Conservation (phyloP, 2,113 vertebrate genomes). For the Apodemus speciosus region DNA sequence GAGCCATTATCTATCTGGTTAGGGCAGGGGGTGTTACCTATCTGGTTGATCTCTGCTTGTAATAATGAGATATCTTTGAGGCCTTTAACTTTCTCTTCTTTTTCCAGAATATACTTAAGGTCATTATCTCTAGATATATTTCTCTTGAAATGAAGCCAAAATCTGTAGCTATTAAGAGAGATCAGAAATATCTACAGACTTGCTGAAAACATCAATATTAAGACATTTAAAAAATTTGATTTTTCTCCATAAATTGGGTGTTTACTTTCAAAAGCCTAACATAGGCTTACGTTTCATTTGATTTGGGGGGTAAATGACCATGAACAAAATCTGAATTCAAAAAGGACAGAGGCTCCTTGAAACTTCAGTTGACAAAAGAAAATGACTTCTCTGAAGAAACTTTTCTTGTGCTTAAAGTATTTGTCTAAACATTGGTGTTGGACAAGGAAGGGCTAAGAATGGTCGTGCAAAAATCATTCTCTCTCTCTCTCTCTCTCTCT, state of each 20-base stretch:
- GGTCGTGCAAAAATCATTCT: neutral
- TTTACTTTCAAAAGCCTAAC: neutral
- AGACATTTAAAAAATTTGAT: neutral
- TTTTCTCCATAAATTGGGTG: neutral
- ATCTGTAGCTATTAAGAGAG: slow-evolving; percentile 4
- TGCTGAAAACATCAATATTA: slow-evolving; percentile 3
- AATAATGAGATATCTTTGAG: neutral
- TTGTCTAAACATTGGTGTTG: neutral
- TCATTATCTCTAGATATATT: neutral
- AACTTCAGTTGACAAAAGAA: neutral
- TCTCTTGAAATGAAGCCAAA: neutral
- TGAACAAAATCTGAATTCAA: neutral
- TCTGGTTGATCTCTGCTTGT: neutral
- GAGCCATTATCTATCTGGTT: neutral
- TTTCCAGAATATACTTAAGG: neutral
- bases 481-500: neutral
- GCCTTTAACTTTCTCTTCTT: neutral
- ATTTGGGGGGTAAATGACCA: neutral
- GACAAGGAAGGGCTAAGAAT: neutral
- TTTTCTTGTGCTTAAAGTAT: neutral
- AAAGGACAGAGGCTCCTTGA: neutral
- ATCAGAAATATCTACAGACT: neutral
- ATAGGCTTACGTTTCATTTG: neutral
- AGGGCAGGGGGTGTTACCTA: neutral
- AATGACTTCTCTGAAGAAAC: neutral